Percentiles rank a stretch among this genome's conserved stretches.
Conservation (phyloP, 2,113 vertebrate species). For the Rhinoderma darwinii region DNA sequence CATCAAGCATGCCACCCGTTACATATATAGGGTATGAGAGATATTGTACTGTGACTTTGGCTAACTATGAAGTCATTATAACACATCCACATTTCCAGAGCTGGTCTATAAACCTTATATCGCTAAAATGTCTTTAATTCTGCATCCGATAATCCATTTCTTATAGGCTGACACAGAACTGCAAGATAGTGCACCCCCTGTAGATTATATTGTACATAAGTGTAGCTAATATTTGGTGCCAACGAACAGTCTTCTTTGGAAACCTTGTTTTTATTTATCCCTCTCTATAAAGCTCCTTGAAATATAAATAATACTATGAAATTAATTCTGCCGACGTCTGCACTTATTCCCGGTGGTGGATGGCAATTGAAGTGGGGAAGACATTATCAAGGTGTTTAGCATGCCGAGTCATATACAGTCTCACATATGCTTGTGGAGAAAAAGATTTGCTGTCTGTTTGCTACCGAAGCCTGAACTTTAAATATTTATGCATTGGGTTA, state of each 20-base stretch:
- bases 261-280: not conserved
- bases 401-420: constrained; percentile 48
- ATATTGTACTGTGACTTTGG: too few relatives aligned
- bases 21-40: too few relatives aligned
- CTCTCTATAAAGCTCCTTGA: not conserved
- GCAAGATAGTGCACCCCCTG: not conserved
- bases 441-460: constrained; percentile 66
- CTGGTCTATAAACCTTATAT: too few relatives aligned
- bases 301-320: not conserved
- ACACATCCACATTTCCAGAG: too few relatives aligned
- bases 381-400: constrained; percentile 50
- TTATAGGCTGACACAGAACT: not conserved
- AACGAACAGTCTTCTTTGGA: not conserved
- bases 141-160: not conserved
- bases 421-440: constrained; percentile 55
- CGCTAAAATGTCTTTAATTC: too few relatives aligned
- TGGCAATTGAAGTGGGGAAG: constrained; percentile 10
- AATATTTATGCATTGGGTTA: constrained; percentile 65
- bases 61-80: too few relatives aligned
- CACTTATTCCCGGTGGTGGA: not conserved
- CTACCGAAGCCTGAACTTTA: constrained; percentile 64
- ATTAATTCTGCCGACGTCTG: constrained; percentile 49
- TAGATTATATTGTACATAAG: not conserved
- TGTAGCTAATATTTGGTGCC: not conserved
- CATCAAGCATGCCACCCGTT: too few relatives aligned